Evolutionary conservation across 2,888 invertebrate genomes (phyloP).

Genomic region (Drosophila parthenogenetica): DNA sequence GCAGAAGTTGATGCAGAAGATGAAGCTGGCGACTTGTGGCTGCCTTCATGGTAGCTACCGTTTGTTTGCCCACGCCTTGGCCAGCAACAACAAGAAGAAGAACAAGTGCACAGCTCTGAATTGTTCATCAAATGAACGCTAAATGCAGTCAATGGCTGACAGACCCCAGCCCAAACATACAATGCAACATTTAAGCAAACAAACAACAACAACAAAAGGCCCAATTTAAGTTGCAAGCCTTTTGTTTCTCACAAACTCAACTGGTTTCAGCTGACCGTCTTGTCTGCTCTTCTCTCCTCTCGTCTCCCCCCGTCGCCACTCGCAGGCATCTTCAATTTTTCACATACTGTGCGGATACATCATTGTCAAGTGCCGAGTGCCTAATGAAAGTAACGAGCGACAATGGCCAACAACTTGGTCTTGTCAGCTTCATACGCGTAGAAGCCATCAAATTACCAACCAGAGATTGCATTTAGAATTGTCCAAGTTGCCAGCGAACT

Average conservation of each 20-base stretch:
- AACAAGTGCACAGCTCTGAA: slow-evolving; percentile 50
- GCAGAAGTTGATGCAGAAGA: slow-evolving; percentile 24
- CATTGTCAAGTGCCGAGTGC: slow-evolving; percentile 77
- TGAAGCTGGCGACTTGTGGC: slow-evolving; percentile 37
- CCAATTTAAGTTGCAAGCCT: slow-evolving; percentile 75
- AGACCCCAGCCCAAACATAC: slow-evolving; percentile 42
- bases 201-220: slow-evolving; percentile 34
- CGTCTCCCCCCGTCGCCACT: slow-evolving; percentile 19
- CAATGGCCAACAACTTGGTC: slow-evolving; percentile 62
- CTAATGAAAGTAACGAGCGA: slow-evolving; percentile 77
- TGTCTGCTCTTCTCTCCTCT: not conserved
- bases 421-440: slow-evolving; percentile 46
- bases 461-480: slow-evolving; percentile 28
- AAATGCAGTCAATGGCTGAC: slow-evolving; percentile 56
- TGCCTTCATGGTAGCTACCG: slow-evolving; percentile 64
- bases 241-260: slow-evolving; percentile 60
- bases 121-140: slow-evolving; percentile 79
- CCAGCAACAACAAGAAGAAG: slow-evolving; percentile 69
- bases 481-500: slow-evolving; percentile 31
- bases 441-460: slow-evolving; percentile 52
- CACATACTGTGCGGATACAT: slow-evolving; percentile 80
- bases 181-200: slow-evolving; percentile 80
- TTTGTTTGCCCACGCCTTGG: slow-evolving; percentile 72
- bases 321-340: slow-evolving; percentile 69
- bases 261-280: slow-evolving; percentile 52